phyloP scores from a whole-genome alignment of 1,140 invertebrate genomes.

The Eubasilissa regina region DNA sequence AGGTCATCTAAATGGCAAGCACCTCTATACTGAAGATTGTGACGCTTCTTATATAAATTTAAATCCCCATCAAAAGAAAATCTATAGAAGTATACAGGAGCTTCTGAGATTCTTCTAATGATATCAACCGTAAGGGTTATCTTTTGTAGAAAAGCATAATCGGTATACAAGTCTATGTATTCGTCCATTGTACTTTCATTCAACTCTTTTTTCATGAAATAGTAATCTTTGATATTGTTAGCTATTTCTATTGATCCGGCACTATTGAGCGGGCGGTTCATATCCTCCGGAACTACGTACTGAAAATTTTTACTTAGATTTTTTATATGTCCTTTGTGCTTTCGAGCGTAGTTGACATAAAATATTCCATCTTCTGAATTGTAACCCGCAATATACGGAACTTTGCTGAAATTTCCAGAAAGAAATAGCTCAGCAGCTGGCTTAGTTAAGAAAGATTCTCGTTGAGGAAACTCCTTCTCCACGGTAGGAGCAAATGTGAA shows the following conservation, averaged over 20 bases:
- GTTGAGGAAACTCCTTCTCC: constrained; percentile 67
- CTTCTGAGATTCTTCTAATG: constrained; percentile 64
- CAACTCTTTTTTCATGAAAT: constrained; percentile 64
- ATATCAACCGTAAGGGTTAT: constrained; percentile 65
- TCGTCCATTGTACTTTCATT: constrained; percentile 62
- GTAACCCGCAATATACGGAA: constrained; percentile 66
- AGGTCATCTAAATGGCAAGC: constrained; percentile 68
- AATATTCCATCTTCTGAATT: constrained; percentile 62
- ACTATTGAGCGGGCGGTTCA: constrained; percentile 64
- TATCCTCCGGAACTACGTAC: constrained; percentile 64
- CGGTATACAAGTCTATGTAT: constrained; percentile 65
- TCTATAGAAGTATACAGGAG: constrained; percentile 68
- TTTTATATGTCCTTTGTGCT: constrained; percentile 50
- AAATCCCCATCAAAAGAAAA: constrained; percentile 69
- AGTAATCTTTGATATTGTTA: constrained; percentile 64
- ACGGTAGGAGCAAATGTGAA: constrained; percentile 63
- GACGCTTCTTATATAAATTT: constrained; percentile 63
- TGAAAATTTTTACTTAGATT: constrained; percentile 64
- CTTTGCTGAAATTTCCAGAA: constrained; percentile 64
- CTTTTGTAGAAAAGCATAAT: constrained; percentile 64
- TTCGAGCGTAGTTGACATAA: constrained; percentile 11
- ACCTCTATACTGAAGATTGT: constrained; percentile 54
- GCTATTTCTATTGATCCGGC: constrained; percentile 63
- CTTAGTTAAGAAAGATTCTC: constrained; percentile 65
- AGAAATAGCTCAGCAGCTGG: constrained; percentile 63